A percentile compares a stretch with the other conserved stretches of the same genome.
Conservation (phyloP, 1,140 invertebrate genomes). For the Camponotus floridanus region DNA sequence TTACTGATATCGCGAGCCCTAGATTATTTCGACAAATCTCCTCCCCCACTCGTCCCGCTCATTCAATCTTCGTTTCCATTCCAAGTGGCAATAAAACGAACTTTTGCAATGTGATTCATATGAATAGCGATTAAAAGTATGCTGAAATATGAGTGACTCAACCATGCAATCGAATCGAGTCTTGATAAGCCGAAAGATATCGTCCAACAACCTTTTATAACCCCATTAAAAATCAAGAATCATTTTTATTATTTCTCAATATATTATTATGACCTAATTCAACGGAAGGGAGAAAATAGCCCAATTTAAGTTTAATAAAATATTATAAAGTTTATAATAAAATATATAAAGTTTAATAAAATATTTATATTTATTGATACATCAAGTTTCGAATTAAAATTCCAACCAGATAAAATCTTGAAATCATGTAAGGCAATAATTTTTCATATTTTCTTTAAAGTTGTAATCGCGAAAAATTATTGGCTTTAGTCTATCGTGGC, state of each 20-base stretch:
- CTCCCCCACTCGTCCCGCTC: not conserved
- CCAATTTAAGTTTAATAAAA: not conserved
- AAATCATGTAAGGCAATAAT: not conserved
- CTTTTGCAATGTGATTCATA: conserved; percentile 57
- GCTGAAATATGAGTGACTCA: conserved; percentile 61
- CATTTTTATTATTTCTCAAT: conserved; percentile 21
- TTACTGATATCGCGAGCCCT: conserved; percentile 40
- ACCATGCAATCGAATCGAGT: conserved; percentile 23
- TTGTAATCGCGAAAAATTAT: not conserved
- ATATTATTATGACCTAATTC: not conserved
- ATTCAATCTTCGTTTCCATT: conserved; percentile 46
- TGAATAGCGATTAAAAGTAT: conserved; percentile 45
- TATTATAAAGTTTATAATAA: not conserved
- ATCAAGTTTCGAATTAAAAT: not conserved
- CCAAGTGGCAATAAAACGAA: conserved; percentile 49
- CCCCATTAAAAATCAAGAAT: conserved; percentile 18
- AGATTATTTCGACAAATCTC: conserved; percentile 45
- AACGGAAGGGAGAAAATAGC: not conserved
- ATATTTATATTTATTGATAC: not conserved
- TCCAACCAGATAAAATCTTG: not conserved
- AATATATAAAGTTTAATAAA: not conserved
- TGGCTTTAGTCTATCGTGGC: too few relatives aligned
- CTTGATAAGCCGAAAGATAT: conserved; percentile 63
- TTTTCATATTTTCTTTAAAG: not conserved
- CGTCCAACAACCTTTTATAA: not conserved